These are phyloP conservation scores for Spatulosminthurus flaviceps DNA, from an alignment of 2,888 invertebrate genomes.

Conservation along the genomic window DNA sequence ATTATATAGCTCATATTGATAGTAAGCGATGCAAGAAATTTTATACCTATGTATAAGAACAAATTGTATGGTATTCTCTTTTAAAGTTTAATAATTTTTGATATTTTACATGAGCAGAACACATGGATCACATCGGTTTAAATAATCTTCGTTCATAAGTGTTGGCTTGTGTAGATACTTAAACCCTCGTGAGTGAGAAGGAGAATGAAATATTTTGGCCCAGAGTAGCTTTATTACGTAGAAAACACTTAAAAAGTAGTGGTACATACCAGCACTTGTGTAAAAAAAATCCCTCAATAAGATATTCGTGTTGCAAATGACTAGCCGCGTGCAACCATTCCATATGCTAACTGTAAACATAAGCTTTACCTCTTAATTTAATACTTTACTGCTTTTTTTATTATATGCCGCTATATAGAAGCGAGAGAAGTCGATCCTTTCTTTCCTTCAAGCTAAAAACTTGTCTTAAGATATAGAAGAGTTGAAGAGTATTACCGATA, in stretches of 20 bases:
- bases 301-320: constrained; percentile 3
- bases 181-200: background rate
- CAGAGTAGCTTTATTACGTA: background rate
- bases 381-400: background rate
- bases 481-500: no score
- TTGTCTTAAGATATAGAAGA: background rate
- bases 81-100: background rate
- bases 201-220: background rate
- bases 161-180: background rate
- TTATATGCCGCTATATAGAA: background rate
- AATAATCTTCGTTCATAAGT: background rate
- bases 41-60: no score
- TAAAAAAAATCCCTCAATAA: background rate
- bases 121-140: background rate
- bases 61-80: no score
- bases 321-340: constrained; percentile 14
- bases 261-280: background rate
- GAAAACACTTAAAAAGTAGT: no score
- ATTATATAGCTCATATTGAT: no score
- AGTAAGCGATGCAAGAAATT: no score
- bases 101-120: background rate
- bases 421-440: background rate
- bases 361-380: background rate
- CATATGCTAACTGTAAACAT: background rate
- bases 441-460: background rate